phyloP scores from a whole-genome alignment of 2,113 vertebrate species.

The Enhydra lutris region DNA sequence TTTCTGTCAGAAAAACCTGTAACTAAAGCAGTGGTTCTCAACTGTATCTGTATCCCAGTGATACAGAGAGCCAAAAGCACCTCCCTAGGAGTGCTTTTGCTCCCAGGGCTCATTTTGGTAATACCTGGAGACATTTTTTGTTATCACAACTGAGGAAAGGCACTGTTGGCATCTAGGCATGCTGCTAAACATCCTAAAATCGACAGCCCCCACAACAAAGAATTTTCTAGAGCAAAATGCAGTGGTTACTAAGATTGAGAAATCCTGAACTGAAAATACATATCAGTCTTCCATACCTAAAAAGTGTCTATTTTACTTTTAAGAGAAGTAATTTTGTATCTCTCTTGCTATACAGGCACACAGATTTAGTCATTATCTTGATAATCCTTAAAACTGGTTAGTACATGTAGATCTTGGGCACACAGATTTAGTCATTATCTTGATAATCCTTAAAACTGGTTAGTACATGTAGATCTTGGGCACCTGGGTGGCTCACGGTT shows the following conservation, averaged over 20 bases:
- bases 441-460: not conserved
- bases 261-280: not conserved
- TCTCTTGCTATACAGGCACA: not conserved
- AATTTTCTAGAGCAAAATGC: not conserved
- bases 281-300: not conserved
- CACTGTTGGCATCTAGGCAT: not conserved
- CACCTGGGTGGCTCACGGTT: not conserved
- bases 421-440: not conserved
- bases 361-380: not conserved
- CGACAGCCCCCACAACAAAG: not conserved
- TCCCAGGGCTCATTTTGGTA: not conserved
- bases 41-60: not conserved
- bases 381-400: not conserved
- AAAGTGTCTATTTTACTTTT: not conserved
- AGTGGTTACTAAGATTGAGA: not conserved
- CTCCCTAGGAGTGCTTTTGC: not conserved
- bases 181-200: not conserved
- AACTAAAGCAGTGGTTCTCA: not conserved
- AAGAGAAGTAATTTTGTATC: constrained; percentile 11
- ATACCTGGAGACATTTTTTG: not conserved
- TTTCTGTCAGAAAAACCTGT: constrained; percentile 33
- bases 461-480: not conserved
- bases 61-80: not conserved
- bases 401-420: not conserved
- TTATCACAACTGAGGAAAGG: not conserved